Conservation (phyloP, 2,113 vertebrate genomes). For the Aegithalos caudatus region DNA sequence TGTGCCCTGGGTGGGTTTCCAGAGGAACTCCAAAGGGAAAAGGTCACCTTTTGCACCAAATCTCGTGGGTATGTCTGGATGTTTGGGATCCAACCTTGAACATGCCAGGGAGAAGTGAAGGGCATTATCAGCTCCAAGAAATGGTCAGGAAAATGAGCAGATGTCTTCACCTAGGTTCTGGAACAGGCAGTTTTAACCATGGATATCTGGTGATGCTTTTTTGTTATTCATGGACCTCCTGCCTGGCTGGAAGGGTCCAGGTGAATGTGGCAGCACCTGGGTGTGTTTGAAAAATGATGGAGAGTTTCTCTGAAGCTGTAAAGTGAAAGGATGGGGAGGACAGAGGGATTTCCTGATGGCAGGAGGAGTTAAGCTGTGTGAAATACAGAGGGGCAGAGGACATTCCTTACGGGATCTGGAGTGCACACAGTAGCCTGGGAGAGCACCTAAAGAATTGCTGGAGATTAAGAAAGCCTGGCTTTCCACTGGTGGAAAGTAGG, state of each 20-base stretch:
- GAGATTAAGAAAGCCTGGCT: neutral
- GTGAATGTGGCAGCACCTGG: neutral
- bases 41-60: neutral
- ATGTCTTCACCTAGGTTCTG: neutral
- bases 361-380: neutral
- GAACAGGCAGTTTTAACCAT: accelerated
- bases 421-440: neutral
- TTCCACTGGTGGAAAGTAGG: accelerated
- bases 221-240: neutral
- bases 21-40: neutral
- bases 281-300: neutral
- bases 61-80: neutral
- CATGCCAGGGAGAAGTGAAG: neutral
- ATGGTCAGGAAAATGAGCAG: neutral
- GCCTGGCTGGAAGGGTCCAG: neutral
- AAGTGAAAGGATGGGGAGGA: neutral
- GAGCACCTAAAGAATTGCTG: neutral
- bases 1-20: neutral
- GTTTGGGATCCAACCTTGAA: neutral
- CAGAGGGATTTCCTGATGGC: neutral
- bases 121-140: neutral
- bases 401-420: neutral
- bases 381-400: neutral
- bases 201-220: neutral
- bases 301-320: neutral